Evolutionary conservation across 2,113 vertebrate genomes (phyloP), one percentile per base, ranked within the genome.

Genomic region (Plotosus lineatus): DNA sequence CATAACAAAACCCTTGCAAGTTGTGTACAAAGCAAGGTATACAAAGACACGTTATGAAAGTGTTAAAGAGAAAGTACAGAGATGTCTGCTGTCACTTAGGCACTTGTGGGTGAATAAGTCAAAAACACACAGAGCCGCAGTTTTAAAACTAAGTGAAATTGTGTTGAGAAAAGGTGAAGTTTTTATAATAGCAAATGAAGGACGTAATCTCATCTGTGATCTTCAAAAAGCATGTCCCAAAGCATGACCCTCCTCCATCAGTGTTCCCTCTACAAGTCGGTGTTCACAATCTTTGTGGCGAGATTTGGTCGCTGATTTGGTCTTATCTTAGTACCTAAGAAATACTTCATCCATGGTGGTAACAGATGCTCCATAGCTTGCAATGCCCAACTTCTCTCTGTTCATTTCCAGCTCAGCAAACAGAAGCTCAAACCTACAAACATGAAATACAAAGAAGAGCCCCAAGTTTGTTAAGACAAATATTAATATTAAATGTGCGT

Each of bases 311-410:
- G 50, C 2, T 50, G 15, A 72, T 28, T 71, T 28, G 6, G 56
- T 40, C 6, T 63, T 12, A 40, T 61, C 15, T 11, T 74, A 21
- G 78, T 85, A 99, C 98, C 97, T 94, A 63, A 99, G 94, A 83
- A 99, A 99, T 74, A 99, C 97, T 55, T 99, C 98, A 84, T 99
- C 98, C 97, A 99, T 99, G 14, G 98, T 99, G 80, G 97, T 99
- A 60, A 99, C 95, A 0, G 98, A 99, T 6, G 97, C 97, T 0
- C 98, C 98, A 0, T 98, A 99, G 92, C 98, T 99, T 85, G 97
- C 95, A 0, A 99, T 98, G 77, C 97, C 97, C 86, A 99, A 82
- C 87, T 96, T 95, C n/a, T 96, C 94, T 71, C 95, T 93, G 86
- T 94, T 94, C 91, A 95, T 95, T 91, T 99, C 98, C 91, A 99